These are phyloP conservation scores for Xenus cinereus DNA, from an alignment of 2,113 vertebrate genomes.

Conservation along the genomic window DNA sequence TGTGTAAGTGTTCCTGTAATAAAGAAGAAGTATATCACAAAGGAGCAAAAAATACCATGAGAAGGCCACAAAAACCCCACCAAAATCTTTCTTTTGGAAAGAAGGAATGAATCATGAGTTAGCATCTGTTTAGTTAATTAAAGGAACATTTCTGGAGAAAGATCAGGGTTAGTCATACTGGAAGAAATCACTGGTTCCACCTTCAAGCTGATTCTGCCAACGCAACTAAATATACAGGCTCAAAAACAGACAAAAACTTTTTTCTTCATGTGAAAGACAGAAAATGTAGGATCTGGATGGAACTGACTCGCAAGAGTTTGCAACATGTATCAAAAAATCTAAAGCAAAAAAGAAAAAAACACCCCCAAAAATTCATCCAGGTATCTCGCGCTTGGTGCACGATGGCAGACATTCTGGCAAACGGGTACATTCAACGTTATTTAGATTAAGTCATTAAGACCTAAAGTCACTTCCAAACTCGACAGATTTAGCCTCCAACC, in stretches of 20 bases:
- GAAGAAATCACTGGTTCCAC: neutral
- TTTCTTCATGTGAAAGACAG: neutral
- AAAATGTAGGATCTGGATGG: neutral
- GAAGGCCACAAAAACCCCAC: neutral
- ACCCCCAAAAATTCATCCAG: neutral
- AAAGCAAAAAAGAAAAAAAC: neutral
- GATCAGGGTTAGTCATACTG: neutral
- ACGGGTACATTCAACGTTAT: neutral
- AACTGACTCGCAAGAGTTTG: neutral
- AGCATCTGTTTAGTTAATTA: neutral
- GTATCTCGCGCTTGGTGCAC: neutral
- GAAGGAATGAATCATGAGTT: neutral
- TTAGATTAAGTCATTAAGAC: neutral
- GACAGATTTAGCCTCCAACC: neutral
- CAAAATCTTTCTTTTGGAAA: neutral
- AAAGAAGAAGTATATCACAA: neutral
- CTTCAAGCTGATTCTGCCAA: neutral
- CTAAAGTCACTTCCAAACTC: neutral
- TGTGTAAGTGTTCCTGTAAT: slow-evolving; percentile 91
- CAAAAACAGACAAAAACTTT: neutral
- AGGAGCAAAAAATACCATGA: neutral
- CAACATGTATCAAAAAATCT: neutral
- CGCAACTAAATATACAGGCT: neutral
- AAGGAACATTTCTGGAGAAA: neutral
- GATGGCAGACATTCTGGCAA: neutral